Conservation (phyloP, 2,113 vertebrate genomes). For the Sinosuthora webbiana region DNA sequence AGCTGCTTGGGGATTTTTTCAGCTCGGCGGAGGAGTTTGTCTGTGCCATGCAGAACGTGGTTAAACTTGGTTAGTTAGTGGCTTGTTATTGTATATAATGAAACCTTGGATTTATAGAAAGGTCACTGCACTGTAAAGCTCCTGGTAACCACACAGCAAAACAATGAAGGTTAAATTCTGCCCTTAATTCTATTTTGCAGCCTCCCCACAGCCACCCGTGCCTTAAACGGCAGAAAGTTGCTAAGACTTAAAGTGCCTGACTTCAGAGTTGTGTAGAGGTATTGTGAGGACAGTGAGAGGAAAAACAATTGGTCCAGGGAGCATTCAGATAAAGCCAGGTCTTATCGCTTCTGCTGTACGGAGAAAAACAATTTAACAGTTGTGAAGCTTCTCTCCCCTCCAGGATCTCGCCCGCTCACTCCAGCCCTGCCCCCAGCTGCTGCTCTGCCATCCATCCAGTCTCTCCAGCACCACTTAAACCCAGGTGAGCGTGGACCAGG, state of each 20-base stretch:
- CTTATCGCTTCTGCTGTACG: not conserved
- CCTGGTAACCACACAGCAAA: not conserved
- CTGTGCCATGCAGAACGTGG: not conserved
- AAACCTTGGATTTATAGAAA: not conserved
- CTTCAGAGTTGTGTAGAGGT: not conserved
- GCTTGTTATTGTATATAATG: not conserved
- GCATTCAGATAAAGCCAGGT: conserved; percentile 4
- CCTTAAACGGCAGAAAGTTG: not conserved
- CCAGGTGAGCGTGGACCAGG: not conserved
- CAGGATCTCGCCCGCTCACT: not conserved
- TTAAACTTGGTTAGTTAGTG: not conserved
- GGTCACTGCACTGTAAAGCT: not conserved
- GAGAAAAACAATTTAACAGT: conserved; percentile 22
- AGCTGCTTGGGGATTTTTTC: not conserved
- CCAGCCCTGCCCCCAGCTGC: not conserved
- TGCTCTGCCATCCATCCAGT: not conserved
- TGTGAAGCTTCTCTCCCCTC: not conserved
- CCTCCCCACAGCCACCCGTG: not conserved
- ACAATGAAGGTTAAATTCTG: not conserved
- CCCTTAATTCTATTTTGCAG: not conserved
- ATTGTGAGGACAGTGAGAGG: not conserved
- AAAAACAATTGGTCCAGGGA: conserved; percentile 12
- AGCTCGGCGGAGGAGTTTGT: not conserved
- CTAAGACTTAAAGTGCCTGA: not conserved
- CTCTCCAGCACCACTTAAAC: not conserved